Evolutionary conservation across 2,797 vertebrate genomes (phyloP).

Genomic region (Molossus alvarezi): DNA sequence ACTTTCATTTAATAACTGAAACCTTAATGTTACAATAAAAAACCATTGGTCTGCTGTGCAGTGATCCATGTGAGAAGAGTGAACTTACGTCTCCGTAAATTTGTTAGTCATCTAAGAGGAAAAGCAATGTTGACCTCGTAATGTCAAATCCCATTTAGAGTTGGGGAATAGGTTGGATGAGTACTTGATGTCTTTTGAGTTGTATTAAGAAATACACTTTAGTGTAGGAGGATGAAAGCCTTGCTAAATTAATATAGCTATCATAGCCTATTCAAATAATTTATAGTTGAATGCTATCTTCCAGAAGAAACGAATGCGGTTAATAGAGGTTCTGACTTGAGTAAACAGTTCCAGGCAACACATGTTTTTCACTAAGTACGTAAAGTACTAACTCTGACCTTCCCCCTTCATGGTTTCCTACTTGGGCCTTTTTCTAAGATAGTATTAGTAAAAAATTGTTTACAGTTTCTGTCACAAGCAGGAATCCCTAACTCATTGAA

Average conservation of each 20-base stretch:
- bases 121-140: slow-evolving; percentile 89
- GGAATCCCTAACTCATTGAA: not conserved
- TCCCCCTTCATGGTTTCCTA: slow-evolving; percentile 67
- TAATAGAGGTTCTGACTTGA: slow-evolving; percentile 86
- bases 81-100: slow-evolving; percentile 89
- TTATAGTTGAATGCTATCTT: slow-evolving; percentile 86
- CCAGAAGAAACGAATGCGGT: slow-evolving; percentile 82
- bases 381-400: slow-evolving; percentile 81
- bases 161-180: slow-evolving; percentile 85
- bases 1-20: slow-evolving; percentile 86
- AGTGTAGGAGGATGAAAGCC: slow-evolving; percentile 85
- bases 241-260: slow-evolving; percentile 86
- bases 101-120: slow-evolving; percentile 89
- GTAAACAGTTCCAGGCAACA: slow-evolving; percentile 81
- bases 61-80: slow-evolving; percentile 89
- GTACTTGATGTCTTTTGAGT: slow-evolving; percentile 87
- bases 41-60: slow-evolving; percentile 83
- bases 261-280: slow-evolving; percentile 88
- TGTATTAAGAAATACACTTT: slow-evolving; percentile 86
- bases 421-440: slow-evolving; percentile 75
- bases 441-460: slow-evolving; percentile 78
- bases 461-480: slow-evolving; percentile 66
- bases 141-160: slow-evolving; percentile 90
- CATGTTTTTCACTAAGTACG: slow-evolving; percentile 63
- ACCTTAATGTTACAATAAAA: slow-evolving; percentile 89